Evolutionary conservation across 1,140 invertebrate genomes (phyloP).

Genomic region (Atta colombica): DNA sequence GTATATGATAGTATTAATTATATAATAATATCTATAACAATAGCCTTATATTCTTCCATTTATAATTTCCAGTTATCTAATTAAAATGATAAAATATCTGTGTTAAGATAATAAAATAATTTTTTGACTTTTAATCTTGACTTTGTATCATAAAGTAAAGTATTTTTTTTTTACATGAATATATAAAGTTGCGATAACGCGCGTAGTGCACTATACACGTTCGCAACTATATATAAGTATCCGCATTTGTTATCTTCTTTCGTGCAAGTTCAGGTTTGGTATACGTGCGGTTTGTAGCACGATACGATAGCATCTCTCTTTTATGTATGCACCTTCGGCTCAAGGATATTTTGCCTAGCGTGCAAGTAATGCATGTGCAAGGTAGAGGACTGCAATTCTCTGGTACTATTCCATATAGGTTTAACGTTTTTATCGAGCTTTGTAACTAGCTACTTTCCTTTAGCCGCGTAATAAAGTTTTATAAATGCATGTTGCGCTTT

Average conservation of each 20-base stretch:
- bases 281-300: slow-evolving; percentile 32
- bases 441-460: slow-evolving; percentile 22
- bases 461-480: slow-evolving; percentile 1
- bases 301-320: slow-evolving; percentile 50
- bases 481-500: slow-evolving; percentile 24
- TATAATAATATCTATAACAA: neutral
- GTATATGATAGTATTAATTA: neutral
- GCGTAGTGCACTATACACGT: neutral
- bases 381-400: slow-evolving; percentile 30
- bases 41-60: neutral
- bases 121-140: neutral
- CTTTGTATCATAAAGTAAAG: neutral
- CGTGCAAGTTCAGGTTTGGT: slow-evolving; percentile 28
- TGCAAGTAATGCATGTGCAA: slow-evolving; percentile 50
- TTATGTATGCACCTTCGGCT: slow-evolving; percentile 24
- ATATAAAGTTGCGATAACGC: slow-evolving; percentile 22
- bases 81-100: neutral
- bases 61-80: neutral
- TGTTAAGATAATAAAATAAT: neutral
- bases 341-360: slow-evolving; percentile 55
- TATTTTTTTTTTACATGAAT: slow-evolving; percentile 7
- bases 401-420: slow-evolving; percentile 32
- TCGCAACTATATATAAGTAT: slow-evolving; percentile 32
- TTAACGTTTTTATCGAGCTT: slow-evolving; percentile 45
- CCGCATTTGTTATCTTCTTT: slow-evolving; percentile 14